Evolutionary conservation across 2,888 invertebrate species (phyloP).

Genomic region (Nemapogon koenigi): DNA sequence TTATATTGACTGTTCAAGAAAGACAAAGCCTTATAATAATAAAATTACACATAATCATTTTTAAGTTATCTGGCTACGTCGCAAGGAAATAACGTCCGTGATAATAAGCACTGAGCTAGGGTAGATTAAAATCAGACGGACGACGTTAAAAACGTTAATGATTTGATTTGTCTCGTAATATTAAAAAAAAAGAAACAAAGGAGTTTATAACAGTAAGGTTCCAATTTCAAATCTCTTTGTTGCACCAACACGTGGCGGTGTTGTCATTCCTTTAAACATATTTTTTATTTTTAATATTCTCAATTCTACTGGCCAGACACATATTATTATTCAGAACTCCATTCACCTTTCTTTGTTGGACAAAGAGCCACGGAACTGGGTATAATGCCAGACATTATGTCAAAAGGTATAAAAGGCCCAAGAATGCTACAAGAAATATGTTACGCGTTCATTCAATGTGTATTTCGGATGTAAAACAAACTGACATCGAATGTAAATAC

Average conservation of each 20-base stretch:
- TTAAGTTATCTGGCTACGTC: too few relatives aligned
- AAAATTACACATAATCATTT: too few relatives aligned
- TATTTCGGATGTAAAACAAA: conserved; percentile 62
- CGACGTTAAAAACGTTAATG: too few relatives aligned
- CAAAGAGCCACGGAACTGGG: conserved; percentile 51
- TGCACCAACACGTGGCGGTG: conserved; percentile 46
- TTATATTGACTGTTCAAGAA: too few relatives aligned
- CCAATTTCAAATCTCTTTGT: conserved; percentile 40
- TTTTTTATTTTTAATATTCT: conserved; percentile 38
- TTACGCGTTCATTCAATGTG: conserved; percentile 33
- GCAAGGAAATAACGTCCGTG: too few relatives aligned
- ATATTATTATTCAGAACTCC: conserved; percentile 52
- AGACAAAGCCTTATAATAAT: too few relatives aligned
- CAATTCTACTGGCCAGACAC: conserved; percentile 40
- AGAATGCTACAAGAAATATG: conserved; percentile 51
- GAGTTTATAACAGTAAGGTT: conserved; percentile 19
- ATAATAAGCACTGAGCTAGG: too few relatives aligned
- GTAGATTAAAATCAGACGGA: too few relatives aligned
- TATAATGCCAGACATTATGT: conserved; percentile 53
- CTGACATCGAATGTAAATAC: conserved; percentile 64
- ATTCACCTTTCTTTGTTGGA: conserved; percentile 54
- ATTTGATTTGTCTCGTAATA: conserved; percentile 7
- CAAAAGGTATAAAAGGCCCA: conserved; percentile 42
- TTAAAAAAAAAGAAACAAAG: conserved; percentile 22
- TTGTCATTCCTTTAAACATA: conserved; percentile 43